Evolutionary conservation across 53 echinoderm and acorn worm species (phyloP).

Genomic region (Hippasteria phrygiana): DNA sequence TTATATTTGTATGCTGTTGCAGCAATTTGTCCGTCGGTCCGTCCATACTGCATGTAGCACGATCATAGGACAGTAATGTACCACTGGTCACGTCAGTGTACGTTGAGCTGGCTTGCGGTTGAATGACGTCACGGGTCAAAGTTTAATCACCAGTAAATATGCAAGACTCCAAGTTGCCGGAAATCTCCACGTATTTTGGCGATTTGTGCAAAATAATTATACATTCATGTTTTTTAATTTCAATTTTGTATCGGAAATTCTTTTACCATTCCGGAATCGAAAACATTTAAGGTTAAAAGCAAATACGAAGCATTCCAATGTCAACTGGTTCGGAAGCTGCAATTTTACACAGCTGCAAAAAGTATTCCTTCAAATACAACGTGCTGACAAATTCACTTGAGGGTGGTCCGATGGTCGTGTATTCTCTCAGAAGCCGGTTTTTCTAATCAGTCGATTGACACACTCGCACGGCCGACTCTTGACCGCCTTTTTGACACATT

Average conservation of each 20-base stretch:
- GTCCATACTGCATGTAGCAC: too few relatives aligned
- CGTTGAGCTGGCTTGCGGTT: too few relatives aligned
- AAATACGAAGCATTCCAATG: too few relatives aligned
- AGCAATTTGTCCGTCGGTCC: too few relatives aligned
- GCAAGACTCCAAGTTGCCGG: neutral
- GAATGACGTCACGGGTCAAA: constrained; percentile 30
- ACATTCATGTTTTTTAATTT: too few relatives aligned
- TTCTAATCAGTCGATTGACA: neutral
- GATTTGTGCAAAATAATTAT: too few relatives aligned
- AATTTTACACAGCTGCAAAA: neutral
- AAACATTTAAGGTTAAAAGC: too few relatives aligned
- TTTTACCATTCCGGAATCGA: too few relatives aligned
- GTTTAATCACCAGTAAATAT: constrained; percentile 14
- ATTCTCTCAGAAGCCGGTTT: constrained; percentile 38
- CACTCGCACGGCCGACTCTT: constrained; percentile 20
- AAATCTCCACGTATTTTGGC: too few relatives aligned
- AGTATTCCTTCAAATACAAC: constrained; percentile 1
- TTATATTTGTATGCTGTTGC: too few relatives aligned
- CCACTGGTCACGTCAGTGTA: too few relatives aligned
- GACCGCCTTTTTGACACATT: constrained; percentile 1
- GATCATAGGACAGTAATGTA: too few relatives aligned
- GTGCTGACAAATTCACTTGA: neutral
- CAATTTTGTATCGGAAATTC: neutral
- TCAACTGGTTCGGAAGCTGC: neutral
- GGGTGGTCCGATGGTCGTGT: constrained; percentile 56